These are phyloP conservation scores for Agrotis clavis DNA, from an alignment of 2,888 invertebrate genomes.

Conservation along the genomic window DNA sequence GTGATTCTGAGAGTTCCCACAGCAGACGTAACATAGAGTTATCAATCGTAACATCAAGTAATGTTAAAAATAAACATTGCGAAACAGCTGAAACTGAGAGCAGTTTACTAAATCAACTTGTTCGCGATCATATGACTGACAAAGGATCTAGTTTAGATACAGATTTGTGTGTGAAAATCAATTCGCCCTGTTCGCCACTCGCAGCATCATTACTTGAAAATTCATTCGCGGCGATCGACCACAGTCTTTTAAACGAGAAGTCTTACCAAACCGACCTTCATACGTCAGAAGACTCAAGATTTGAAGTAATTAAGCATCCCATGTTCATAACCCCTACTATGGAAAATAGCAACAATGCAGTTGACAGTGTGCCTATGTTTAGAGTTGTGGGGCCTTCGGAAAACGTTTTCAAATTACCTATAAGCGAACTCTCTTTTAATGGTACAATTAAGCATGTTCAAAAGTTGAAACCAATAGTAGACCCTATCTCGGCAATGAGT, in stretches of 20 bases:
- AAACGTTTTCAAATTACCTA: conserved; percentile 87
- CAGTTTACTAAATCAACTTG: conserved; percentile 71
- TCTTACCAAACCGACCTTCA: conserved; percentile 79
- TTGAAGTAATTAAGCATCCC: conserved; percentile 78
- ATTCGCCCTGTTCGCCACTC: conserved; percentile 78
- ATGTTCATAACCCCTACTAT: conserved; percentile 88
- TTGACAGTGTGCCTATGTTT: conserved; percentile 86
- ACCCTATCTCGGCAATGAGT: conserved; percentile 84
- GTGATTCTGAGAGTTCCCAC: conserved; percentile 77
- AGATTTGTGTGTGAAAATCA: conserved; percentile 76
- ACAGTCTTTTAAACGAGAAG: conserved; percentile 81
- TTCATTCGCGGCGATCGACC: conserved; percentile 79
- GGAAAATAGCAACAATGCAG: conserved; percentile 90
- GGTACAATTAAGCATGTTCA: conserved; percentile 88
- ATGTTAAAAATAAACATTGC: conserved; percentile 77
- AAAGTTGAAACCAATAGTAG: conserved; percentile 86
- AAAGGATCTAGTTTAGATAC: conserved; percentile 76
- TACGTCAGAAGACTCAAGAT: conserved; percentile 83
- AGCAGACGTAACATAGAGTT: conserved; percentile 84
- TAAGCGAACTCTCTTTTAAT: conserved; percentile 87
- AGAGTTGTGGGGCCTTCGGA: conserved; percentile 80
- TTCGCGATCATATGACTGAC: conserved; percentile 71
- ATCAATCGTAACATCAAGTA: conserved; percentile 73
- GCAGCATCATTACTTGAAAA: conserved; percentile 77
- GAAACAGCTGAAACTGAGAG: conserved; percentile 73